Conservation (phyloP, 2,888 invertebrate species). For the Calliphora vomitoria region DNA sequence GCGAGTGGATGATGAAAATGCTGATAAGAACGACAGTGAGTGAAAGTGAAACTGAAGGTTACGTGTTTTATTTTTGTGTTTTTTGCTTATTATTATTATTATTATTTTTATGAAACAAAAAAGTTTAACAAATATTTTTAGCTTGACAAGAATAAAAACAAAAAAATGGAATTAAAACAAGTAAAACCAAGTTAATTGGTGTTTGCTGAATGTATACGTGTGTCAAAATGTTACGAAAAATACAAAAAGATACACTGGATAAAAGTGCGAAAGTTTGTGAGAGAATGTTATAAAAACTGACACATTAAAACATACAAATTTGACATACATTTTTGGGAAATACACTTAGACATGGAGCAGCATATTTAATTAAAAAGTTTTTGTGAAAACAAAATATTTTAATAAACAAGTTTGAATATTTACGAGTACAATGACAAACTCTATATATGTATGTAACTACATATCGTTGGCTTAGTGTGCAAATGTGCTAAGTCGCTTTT, state of each 20-base stretch:
- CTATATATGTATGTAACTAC: too few species aligned
- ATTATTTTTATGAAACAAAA: background rate
- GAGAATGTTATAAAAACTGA: slow-evolving; percentile 1
- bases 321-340: slow-evolving; percentile 33
- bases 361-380: slow-evolving; percentile 62
- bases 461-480: too few species aligned
- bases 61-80: slow-evolving; percentile 15
- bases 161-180: background rate
- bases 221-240: background rate
- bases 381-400: background rate
- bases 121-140: slow-evolving; percentile 4
- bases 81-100: background rate
- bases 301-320: slow-evolving; percentile 30
- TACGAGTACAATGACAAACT: background rate
- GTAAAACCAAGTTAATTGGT: background rate
- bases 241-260: background rate
- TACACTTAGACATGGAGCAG: slow-evolving; percentile 14
- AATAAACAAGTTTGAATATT: slow-evolving; percentile 5
- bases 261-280: background rate
- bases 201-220: slow-evolving; percentile 5
- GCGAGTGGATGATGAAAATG: background rate
- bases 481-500: too few species aligned
- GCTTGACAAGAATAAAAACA: background rate
- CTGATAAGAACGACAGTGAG: background rate
- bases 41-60: slow-evolving; percentile 19